A percentile compares a stretch with the other conserved stretches of the same genome.
These are phyloP conservation scores for Trematomus bernacchii DNA, from an alignment of 2,797 vertebrate genomes.

Conservation along the genomic window DNA sequence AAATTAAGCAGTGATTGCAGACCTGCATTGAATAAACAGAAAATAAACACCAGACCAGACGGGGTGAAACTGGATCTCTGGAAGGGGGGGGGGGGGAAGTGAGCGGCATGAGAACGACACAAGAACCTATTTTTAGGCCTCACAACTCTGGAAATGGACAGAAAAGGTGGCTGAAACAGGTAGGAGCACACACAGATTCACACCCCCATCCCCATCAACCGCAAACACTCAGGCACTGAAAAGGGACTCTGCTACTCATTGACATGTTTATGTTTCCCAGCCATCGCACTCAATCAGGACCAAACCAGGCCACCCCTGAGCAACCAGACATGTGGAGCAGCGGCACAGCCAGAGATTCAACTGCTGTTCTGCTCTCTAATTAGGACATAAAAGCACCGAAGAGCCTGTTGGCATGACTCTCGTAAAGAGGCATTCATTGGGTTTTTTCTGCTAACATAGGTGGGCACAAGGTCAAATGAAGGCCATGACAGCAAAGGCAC, in stretches of 20 bases:
- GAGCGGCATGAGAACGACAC: constrained; percentile 42
- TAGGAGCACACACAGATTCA: constrained; percentile 55
- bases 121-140: constrained; percentile 66
- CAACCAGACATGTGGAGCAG: constrained; percentile 61
- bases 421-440: constrained; percentile 37
- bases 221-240: constrained; percentile 21
- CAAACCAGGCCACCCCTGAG: constrained; percentile 69
- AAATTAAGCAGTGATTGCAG: constrained; percentile 78
- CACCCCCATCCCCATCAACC: background rate
- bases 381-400: constrained; percentile 74
- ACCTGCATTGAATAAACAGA: constrained; percentile 71
- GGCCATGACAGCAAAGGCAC: constrained; percentile 22
- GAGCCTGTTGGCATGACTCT: constrained; percentile 49
- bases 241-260: background rate
- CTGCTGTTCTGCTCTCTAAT: constrained; percentile 72
- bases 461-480: constrained; percentile 47
- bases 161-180: constrained; percentile 62
- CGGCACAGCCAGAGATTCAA: constrained; percentile 51
- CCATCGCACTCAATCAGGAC: constrained; percentile 75
- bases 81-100: background rate
- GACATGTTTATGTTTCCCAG: constrained; percentile 59
- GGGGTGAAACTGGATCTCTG: constrained; percentile 68
- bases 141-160: constrained; percentile 29
- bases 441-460: constrained; percentile 35
- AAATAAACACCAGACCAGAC: constrained; percentile 69